These are phyloP conservation scores for Tachycineta bicolor DNA, from an alignment of 2,113 vertebrate species.

Conservation along the genomic window DNA sequence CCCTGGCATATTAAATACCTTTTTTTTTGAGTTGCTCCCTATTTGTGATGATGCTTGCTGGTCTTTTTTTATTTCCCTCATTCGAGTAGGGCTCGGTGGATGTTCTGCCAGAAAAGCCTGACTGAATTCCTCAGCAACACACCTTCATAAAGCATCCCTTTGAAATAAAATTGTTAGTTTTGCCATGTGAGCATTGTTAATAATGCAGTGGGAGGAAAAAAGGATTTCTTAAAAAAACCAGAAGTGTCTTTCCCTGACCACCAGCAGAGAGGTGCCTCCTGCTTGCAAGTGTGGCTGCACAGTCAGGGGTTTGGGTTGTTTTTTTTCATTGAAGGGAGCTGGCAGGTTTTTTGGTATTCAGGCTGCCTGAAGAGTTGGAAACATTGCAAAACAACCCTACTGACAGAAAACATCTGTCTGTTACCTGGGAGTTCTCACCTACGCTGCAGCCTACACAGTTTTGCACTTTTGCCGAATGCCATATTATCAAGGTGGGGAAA, in stretches of 20 bases:
- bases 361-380: neutral
- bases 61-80: neutral
- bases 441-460: neutral
- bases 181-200: slow-evolving; percentile 40
- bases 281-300: neutral
- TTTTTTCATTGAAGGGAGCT: neutral
- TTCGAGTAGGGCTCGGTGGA: neutral
- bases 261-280: neutral
- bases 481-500: neutral
- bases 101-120: neutral
- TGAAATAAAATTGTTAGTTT: slow-evolving; percentile 46
- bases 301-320: neutral
- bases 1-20: neutral
- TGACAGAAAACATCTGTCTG: neutral
- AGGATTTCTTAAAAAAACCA: neutral
- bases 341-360: slow-evolving; percentile 11
- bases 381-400: neutral
- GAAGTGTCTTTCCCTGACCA: neutral
- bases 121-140: neutral
- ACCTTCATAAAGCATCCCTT: neutral
- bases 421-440: neutral
- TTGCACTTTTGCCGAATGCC: neutral
- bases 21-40: neutral
- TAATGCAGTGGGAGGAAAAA: neutral
- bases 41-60: neutral